Percentiles rank a stretch among this genome's conserved stretches.
Conservation (phyloP, 2,888 invertebrate species). For the Euproctis similis region DNA sequence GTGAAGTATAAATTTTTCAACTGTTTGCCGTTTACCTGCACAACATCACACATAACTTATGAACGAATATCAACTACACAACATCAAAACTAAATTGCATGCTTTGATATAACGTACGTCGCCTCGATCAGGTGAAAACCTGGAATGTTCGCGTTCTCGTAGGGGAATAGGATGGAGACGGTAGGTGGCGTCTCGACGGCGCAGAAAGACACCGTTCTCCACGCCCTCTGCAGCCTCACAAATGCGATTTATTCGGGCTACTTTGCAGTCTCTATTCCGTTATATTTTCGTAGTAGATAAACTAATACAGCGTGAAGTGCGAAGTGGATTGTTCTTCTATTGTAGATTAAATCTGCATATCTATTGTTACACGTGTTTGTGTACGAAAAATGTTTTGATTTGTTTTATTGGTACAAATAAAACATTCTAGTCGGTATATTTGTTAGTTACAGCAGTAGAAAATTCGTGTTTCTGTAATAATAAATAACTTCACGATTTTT, state of each 20-base stretch:
- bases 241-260: slow-evolving; percentile 55
- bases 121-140: slow-evolving; percentile 51
- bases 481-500: too few relatives aligned
- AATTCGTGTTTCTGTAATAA: too few relatives aligned
- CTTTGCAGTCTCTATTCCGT: slow-evolving; percentile 41
- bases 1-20: too few relatives aligned
- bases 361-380: not conserved
- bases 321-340: slow-evolving; percentile 18
- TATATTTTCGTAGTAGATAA: slow-evolving; percentile 33
- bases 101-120: slow-evolving; percentile 47
- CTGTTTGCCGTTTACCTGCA: too few relatives aligned
- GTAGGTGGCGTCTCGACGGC: slow-evolving; percentile 25
- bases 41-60: too few relatives aligned
- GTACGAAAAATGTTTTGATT: too few relatives aligned
- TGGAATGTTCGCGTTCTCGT: slow-evolving; percentile 42
- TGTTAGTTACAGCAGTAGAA: too few relatives aligned
- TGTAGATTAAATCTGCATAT: slow-evolving; percentile 11
- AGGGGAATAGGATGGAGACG: slow-evolving; percentile 10
- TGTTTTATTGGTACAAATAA: too few relatives aligned
- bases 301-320: slow-evolving; percentile 29
- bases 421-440: not conserved
- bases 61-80: slow-evolving; percentile 36
- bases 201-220: slow-evolving; percentile 14
- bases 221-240: slow-evolving; percentile 30
- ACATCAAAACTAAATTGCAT: slow-evolving; percentile 52